Evolutionary conservation across 2,113 vertebrate genomes (phyloP).

Genomic region (Triplophysa rosa): DNA sequence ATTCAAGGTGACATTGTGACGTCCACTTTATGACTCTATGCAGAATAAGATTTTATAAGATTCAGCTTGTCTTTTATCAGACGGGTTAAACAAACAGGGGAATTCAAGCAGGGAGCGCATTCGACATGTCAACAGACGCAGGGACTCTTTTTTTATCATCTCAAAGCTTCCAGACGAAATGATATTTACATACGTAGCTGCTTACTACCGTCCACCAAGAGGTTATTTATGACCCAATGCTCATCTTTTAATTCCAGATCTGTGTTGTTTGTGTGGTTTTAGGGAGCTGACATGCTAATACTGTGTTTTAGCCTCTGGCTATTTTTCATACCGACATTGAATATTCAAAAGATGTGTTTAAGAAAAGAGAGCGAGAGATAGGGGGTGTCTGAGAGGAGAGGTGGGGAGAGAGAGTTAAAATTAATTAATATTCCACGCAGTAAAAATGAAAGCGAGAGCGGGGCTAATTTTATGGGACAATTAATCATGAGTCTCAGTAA

Average conservation of each 20-base stretch:
- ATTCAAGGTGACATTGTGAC: conserved; percentile 77
- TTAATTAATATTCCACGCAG: conserved; percentile 99
- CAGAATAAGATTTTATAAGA: conserved; percentile 74
- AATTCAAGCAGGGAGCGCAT: conserved; percentile 66
- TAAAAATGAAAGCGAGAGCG: conserved; percentile 99
- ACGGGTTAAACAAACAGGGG: conserved; percentile 74
- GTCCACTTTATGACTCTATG: conserved; percentile 67
- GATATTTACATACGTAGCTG: conserved; percentile 91
- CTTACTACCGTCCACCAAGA: conserved; percentile 86
- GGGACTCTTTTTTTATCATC: conserved; percentile 74
- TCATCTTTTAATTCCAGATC: conserved; percentile 74
- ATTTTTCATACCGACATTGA: conserved; percentile 93
- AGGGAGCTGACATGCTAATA: conserved; percentile 82
- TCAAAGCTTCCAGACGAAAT: conserved; percentile 80
- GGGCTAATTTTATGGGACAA: conserved; percentile 99
- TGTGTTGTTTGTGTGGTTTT: conserved; percentile 83
- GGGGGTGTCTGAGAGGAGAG: conserved; percentile 16
- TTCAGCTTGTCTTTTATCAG: conserved; percentile 74
- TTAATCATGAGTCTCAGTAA: conserved; percentile 99
- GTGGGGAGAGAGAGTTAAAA: conserved; percentile 79
- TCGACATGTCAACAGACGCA: conserved; percentile 68
- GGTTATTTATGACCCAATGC: conserved; percentile 91
- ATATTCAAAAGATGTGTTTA: conserved; percentile 93
- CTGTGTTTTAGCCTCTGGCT: conserved; percentile 77
- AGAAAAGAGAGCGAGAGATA: conserved; percentile 73